Percentiles rank a stretch among this genome's conserved stretches.
Evolutionary conservation across 2,797 vertebrate species (phyloP).

Genomic region (Enteromius mattozi): DNA sequence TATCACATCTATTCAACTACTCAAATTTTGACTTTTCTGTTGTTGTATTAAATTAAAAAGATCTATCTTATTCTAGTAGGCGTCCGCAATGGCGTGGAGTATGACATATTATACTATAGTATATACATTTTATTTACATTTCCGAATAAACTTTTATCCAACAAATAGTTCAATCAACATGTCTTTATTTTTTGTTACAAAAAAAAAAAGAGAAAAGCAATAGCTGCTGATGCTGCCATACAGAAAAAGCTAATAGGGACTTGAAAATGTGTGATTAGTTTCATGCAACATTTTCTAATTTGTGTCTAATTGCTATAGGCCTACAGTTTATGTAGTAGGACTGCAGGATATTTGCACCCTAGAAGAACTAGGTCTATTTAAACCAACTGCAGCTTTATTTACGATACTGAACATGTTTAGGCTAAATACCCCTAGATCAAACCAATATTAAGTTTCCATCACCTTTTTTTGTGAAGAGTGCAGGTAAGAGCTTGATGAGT

Average conservation of each 20-base stretch:
- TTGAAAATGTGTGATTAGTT: background rate
- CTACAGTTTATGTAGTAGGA: background rate
- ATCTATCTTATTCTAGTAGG: background rate
- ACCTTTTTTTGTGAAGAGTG: slow-evolving; percentile 59
- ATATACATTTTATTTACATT: too few relatives aligned
- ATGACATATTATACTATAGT: background rate
- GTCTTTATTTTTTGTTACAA: background rate
- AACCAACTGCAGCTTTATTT: background rate
- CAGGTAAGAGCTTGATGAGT: slow-evolving; percentile 73
- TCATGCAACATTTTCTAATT: background rate
- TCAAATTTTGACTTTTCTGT: background rate
- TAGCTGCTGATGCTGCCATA: background rate
- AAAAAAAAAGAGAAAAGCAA: background rate
- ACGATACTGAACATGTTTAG: background rate
- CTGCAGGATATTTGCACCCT: background rate
- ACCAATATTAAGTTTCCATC: background rate
- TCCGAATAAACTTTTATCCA: background rate
- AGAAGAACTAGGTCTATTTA: background rate
- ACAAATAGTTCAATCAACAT: background rate
- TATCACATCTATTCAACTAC: background rate
- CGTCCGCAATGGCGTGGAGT: background rate
- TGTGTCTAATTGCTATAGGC: background rate
- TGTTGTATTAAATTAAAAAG: background rate
- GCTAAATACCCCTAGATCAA: background rate
- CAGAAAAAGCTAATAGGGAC: too few relatives aligned